phyloP scores from a whole-genome alignment of 35 echinoderm and acorn worm genomes.

The Diadema setosum region DNA sequence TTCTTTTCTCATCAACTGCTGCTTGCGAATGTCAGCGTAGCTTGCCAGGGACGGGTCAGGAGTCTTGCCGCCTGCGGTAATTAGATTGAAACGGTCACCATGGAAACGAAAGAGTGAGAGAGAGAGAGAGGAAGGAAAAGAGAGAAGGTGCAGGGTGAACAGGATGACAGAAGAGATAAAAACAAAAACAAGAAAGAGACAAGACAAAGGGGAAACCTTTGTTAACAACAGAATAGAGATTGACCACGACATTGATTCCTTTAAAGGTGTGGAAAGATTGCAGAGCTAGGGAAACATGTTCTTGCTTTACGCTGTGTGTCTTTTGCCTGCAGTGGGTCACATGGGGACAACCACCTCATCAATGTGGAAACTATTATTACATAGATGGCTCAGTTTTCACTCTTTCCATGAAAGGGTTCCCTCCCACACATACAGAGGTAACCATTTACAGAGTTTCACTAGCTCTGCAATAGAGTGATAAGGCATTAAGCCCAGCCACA shows the following conservation, averaged over 20 bases:
- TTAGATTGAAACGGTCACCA: slow-evolving; percentile 16
- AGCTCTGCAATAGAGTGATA: too few species aligned
- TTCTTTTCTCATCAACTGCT: slow-evolving; percentile 60
- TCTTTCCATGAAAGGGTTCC: too few species aligned
- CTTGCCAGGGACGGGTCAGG: slow-evolving; percentile 69
- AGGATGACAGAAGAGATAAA: not conserved
- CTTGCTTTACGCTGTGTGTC: too few species aligned
- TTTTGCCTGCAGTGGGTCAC: too few species aligned
- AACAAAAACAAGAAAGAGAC: not conserved
- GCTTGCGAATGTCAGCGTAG: slow-evolving; percentile 66
- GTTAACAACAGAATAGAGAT: not conserved
- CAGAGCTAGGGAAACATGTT: not conserved
- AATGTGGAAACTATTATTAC: too few species aligned
- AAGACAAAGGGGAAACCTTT: not conserved
- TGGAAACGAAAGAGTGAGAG: slow-evolving; percentile 58
- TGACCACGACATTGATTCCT: not conserved
- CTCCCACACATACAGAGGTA: too few species aligned
- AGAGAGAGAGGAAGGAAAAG: slow-evolving; percentile 3
- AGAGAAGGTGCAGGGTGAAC: not conserved
- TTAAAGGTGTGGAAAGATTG: not conserved
- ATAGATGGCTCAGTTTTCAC: too few species aligned
- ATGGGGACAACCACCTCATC: too few species aligned
- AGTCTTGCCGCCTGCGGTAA: slow-evolving; percentile 89
- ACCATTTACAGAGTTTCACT: too few species aligned
- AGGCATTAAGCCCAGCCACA: too few species aligned